A percentile compares a stretch with the other conserved stretches of the same genome.
These are phyloP conservation scores for Apostichopus leukothele DNA, from an alignment of 53 echinoderm and acorn worm species.

Conservation along the genomic window DNA sequence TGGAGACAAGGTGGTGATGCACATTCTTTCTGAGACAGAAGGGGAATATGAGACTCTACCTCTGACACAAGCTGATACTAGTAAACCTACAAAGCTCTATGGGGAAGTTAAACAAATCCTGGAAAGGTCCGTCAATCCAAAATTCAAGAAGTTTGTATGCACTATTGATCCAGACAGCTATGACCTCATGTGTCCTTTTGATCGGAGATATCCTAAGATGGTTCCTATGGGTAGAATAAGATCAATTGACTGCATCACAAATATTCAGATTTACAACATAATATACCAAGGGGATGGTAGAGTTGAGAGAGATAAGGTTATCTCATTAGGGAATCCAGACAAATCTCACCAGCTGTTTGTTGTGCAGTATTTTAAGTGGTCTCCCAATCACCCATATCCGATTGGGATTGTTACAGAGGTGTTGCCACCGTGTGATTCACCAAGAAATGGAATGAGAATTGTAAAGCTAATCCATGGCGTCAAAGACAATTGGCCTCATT, in stretches of 20 bases:
- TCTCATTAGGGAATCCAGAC: slow-evolving; percentile 58
- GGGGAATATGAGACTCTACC: slow-evolving; percentile 23
- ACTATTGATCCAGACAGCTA: slow-evolving; percentile 71
- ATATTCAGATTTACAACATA: slow-evolving; percentile 1
- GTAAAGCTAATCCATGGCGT: slow-evolving; percentile 67
- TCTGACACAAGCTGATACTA: not conserved
- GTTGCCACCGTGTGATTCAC: slow-evolving; percentile 56
- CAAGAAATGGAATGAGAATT: slow-evolving; percentile 56
- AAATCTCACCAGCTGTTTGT: slow-evolving; percentile 70
- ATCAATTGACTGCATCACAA: not conserved
- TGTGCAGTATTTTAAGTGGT: slow-evolving; percentile 73
- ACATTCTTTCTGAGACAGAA: slow-evolving; percentile 60
- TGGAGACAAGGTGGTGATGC: slow-evolving; percentile 75
- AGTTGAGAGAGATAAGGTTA: slow-evolving; percentile 23
- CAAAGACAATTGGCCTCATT: slow-evolving; percentile 61
- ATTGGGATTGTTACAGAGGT: slow-evolving; percentile 74
- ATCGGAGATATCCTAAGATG: slow-evolving; percentile 68
- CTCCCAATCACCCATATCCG: slow-evolving; percentile 59
- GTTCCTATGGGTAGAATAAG: slow-evolving; percentile 14
- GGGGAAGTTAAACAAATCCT: slow-evolving; percentile 71
- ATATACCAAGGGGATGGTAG: not conserved
- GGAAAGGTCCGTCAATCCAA: slow-evolving; percentile 57
- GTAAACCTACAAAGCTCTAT: slow-evolving; percentile 46
- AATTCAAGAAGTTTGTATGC: slow-evolving; percentile 70
- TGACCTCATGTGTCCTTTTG: slow-evolving; percentile 77